Evolutionary conservation across 2,797 vertebrate genomes (phyloP).

Genomic region (Craterocephalus amniculus): DNA sequence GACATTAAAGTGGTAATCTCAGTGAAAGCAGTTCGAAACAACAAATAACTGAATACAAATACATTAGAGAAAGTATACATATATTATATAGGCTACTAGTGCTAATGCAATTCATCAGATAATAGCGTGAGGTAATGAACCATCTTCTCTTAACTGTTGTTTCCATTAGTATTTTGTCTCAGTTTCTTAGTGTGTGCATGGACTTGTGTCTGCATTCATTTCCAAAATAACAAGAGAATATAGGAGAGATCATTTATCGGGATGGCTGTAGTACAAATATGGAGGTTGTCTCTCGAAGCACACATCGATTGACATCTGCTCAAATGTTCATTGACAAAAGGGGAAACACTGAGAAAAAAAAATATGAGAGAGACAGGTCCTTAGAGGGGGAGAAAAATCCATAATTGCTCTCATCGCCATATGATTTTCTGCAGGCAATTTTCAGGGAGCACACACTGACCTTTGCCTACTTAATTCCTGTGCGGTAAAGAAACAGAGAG

Average conservation of each 20-base stretch:
- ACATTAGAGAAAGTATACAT: slow-evolving; percentile 14
- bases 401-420: slow-evolving; percentile 86
- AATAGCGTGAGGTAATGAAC: slow-evolving; percentile 60
- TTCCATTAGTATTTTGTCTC: slow-evolving; percentile 57
- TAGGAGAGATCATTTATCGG: slow-evolving; percentile 64
- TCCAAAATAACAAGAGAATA: slow-evolving; percentile 62
- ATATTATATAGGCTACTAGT: slow-evolving; percentile 17
- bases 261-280: slow-evolving; percentile 69
- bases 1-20: slow-evolving; percentile 19
- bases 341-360: slow-evolving; percentile 66
- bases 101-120: slow-evolving; percentile 37
- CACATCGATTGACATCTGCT: slow-evolving; percentile 81
- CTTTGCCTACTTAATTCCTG: slow-evolving; percentile 86
- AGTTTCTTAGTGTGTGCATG: slow-evolving; percentile 8
- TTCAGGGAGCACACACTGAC: slow-evolving; percentile 81
- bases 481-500: slow-evolving; percentile 84
- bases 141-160: slow-evolving; percentile 46
- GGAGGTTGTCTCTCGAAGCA: slow-evolving; percentile 74
- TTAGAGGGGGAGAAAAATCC: slow-evolving; percentile 74
- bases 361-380: slow-evolving; percentile 48
- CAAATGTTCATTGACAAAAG: slow-evolving; percentile 80
- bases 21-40: slow-evolving; percentile 4
- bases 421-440: slow-evolving; percentile 85
- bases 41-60: slow-evolving; percentile 11
- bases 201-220: slow-evolving; percentile 36